A percentile compares a stretch with the other conserved stretches of the same genome.
Evolutionary conservation across 2,113 vertebrate genomes (phyloP).

Genomic region (Agapornis roseicollis): DNA sequence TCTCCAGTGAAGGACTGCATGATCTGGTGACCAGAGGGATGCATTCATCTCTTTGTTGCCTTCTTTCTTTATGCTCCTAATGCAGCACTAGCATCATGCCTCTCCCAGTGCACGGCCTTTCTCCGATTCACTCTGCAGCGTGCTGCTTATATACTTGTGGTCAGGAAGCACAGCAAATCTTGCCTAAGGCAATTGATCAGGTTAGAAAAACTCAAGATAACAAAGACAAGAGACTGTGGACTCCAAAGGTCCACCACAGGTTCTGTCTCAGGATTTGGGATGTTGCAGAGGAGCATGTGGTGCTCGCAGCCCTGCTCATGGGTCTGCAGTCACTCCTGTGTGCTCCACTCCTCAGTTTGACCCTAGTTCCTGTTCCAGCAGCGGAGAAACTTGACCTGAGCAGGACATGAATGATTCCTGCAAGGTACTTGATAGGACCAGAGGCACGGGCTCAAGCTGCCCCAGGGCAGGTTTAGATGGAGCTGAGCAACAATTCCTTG

Average conservation of each 20-base stretch:
- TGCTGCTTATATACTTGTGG: neutral
- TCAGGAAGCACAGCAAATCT: neutral
- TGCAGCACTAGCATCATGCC: neutral
- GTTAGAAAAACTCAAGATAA: neutral
- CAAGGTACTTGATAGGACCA: neutral
- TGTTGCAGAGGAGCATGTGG: neutral
- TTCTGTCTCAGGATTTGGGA: neutral
- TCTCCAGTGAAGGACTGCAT: neutral
- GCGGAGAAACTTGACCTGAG: neutral
- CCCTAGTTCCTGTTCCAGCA: neutral
- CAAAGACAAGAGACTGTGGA: rapidly evolving
- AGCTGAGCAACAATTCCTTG: neutral
- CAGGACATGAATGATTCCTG: neutral
- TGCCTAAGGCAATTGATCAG: neutral
- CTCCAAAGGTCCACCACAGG: neutral
- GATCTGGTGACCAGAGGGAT: neutral
- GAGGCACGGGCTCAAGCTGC: neutral
- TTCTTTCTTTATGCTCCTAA: neutral
- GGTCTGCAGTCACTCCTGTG: neutral
- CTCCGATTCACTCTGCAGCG: neutral
- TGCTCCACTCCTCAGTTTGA: neutral
- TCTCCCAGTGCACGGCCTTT: neutral
- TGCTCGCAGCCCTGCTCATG: neutral
- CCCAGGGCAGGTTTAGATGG: neutral
- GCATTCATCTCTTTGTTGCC: neutral